Conservation (phyloP, 37 sponge, comb jelly and placozoan genomes). For the Halisarca cf. caerulea region DNA sequence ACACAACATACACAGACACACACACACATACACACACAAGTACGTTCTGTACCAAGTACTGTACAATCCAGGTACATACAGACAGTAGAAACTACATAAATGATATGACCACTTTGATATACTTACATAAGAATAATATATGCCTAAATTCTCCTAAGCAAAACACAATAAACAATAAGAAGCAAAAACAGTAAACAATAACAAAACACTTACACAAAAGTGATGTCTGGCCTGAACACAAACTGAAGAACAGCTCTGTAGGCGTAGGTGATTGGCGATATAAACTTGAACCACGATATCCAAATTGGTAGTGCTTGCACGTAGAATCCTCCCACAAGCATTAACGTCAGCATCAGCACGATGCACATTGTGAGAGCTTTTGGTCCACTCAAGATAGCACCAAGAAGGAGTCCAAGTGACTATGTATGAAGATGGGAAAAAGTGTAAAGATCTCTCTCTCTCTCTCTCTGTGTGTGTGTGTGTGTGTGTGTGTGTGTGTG, state of each 20-base stretch:
- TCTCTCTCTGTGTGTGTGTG: slow-evolving; percentile 44
- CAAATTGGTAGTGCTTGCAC: slow-evolving; percentile 51
- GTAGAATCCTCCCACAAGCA: slow-evolving; percentile 85
- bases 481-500: slow-evolving; percentile 16
- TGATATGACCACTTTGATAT: no score
- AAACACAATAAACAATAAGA: no score
- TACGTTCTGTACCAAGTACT: no score
- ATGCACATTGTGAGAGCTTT: slow-evolving; percentile 30
- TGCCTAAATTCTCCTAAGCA: no score
- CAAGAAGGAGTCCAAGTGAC: slow-evolving; percentile 57
- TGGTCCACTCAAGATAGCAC: slow-evolving; percentile 38
- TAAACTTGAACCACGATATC: slow-evolving; percentile 55
- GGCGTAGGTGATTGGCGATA: slow-evolving; percentile 61
- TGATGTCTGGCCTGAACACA: slow-evolving; percentile 33
- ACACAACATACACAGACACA: no score
- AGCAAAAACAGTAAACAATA: no score
- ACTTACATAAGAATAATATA: no score
- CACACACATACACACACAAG: no score
- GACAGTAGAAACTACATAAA: no score
- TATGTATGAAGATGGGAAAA: neutral
- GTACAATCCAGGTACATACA: no score
- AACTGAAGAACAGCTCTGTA: slow-evolving; percentile 48
- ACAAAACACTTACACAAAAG: slow-evolving; percentile 31
- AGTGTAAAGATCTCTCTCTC: no score
- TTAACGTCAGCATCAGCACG: slow-evolving; percentile 50